Evolutionary conservation across 2,797 vertebrate genomes (phyloP).

Genomic region (Neoniphon sammara): DNA sequence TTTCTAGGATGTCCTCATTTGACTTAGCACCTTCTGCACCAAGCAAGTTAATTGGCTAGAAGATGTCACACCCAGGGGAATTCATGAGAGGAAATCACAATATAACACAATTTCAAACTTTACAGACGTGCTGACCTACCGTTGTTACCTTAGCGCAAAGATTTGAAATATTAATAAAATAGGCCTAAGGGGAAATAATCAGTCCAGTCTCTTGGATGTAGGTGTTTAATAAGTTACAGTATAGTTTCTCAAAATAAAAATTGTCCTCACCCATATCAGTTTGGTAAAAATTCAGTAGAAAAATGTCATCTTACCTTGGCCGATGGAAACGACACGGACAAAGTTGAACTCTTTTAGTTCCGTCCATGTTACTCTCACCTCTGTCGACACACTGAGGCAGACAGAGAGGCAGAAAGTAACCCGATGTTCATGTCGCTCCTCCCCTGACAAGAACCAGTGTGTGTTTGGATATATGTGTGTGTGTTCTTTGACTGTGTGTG

Average conservation of each 20-base stretch:
- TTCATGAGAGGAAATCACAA: background rate
- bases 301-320: conserved; percentile 53
- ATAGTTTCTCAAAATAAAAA: conserved; percentile 1
- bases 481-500: background rate
- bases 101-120: background rate
- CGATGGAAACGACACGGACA: conserved; percentile 33
- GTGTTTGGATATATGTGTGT: conserved; percentile 36
- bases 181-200: background rate
- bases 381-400: conserved; percentile 47
- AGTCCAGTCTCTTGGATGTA: background rate
- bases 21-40: background rate
- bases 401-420: conserved; percentile 56
- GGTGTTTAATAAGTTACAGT: background rate
- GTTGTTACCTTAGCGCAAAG: background rate
- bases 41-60: background rate
- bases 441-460: conserved; percentile 68
- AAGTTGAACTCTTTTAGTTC: conserved; percentile 42
- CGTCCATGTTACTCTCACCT: conserved; percentile 68
- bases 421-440: conserved; percentile 65
- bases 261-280: background rate
- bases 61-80: background rate
- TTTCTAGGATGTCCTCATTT: background rate
- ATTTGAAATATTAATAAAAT: background rate
- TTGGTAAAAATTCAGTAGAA: background rate
- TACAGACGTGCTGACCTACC: background rate